phyloP scores from a whole-genome alignment of 2,888 invertebrate species.

The Andrena flavipes region DNA sequence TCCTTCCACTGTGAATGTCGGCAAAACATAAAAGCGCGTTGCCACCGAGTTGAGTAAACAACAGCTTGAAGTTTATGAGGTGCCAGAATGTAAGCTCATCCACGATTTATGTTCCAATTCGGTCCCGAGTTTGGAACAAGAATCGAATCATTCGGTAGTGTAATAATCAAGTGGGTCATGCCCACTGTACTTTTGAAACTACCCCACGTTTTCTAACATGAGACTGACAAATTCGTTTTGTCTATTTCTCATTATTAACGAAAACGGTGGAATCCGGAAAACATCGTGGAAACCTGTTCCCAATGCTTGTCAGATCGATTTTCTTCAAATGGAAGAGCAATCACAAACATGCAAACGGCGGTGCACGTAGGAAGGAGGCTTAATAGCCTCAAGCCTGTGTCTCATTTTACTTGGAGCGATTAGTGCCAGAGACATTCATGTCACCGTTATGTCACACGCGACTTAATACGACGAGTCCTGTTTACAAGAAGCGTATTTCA shows the following conservation, averaged over 20 bases:
- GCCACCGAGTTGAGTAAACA: too few species aligned
- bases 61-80: too few species aligned
- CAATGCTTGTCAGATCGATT: background rate
- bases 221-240: background rate
- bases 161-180: too few species aligned
- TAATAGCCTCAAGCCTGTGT: conserved; percentile 27
- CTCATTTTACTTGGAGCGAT: conserved; percentile 47
- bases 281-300: conserved; percentile 14
- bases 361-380: conserved; percentile 25
- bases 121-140: too few species aligned
- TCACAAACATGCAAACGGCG: conserved; percentile 1
- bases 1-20: too few species aligned
- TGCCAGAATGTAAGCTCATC: too few species aligned
- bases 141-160: too few species aligned
- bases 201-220: too few species aligned
- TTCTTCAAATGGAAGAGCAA: conserved; percentile 1
- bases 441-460: conserved; percentile 62
- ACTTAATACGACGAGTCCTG: conserved; percentile 48
- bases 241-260: background rate
- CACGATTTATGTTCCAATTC: too few species aligned
- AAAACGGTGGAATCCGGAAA: conserved; percentile 4
- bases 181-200: too few species aligned
- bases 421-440: conserved; percentile 50
- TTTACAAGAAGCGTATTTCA: conserved; percentile 52
- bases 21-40: too few species aligned